Base-by-base conservation (phyloP, 2,113 vertebrate species). In the Apteryx mantelli region DNA sequence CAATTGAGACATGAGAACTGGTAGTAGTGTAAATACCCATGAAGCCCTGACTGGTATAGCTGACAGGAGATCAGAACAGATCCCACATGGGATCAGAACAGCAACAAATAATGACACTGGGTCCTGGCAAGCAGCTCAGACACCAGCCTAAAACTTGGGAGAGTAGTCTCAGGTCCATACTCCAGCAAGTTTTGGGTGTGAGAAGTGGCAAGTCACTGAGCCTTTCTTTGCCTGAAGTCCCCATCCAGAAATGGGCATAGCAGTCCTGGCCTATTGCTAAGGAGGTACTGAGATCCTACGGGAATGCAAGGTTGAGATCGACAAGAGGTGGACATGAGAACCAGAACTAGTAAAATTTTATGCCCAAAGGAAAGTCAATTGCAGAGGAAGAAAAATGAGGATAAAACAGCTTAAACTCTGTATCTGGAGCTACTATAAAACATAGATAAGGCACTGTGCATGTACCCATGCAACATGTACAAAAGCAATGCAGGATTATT, bases 1-100 rank as follows among this genome's bases (percentile, higher is more conserved):
- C 65, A 79, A n/a, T 21, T 93, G 94, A 96, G 96, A 97, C 91
- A 69, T 95, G 95, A 96, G 95, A 97, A 96, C 92, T 91, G 94
- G 93, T 86, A 96, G 91, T 65, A 94, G 56, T 2, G 0, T 60
- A 78, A 93, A 95, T 96, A 96, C 93, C 92, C 96, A 97, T 6
- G 0, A 78, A 97, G 91, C 77, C n/a, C 38, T 66, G 88, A 66
- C 88, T 95, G 94, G 86, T 86, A 78, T 73, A 97, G 94, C 96
- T 96, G 94, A 94, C 88, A 24, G 61, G 30, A 24, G 56, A 34
- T 60, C 56, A 60, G 56, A 60, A 34, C 30, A 60, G 56, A 34
- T 34, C 32, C 30, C 56, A 60, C 30, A 19, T 85, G 88, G 92
- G 86, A 94, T 68, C 74, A 83, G 69, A 96, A 82, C 4, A 6